Percentiles rank a stretch among this genome's conserved stretches.
phyloP scores from a whole-genome alignment of 2,113 vertebrate species.

The Etia nguti region DNA sequence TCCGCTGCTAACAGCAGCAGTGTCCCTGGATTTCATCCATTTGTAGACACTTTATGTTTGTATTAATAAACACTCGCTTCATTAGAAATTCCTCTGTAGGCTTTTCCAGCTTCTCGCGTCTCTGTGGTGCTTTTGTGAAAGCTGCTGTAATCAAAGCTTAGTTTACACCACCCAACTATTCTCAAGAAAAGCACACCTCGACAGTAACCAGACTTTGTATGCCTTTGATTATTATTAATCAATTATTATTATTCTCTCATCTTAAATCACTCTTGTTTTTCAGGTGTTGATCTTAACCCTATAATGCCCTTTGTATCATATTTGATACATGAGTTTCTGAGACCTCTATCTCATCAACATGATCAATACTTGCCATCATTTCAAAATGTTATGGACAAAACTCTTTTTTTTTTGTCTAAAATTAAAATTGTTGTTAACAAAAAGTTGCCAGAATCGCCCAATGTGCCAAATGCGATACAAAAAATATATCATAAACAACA shows the following conservation, averaged over 20 bases:
- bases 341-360: not conserved
- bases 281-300: not conserved
- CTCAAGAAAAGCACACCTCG: not conserved
- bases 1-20: not conserved
- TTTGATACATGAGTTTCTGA: not conserved
- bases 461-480: not conserved
- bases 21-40: fast-evolving
- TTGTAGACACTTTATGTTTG: not conserved
- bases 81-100: not conserved
- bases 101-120: fast-evolving
- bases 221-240: not conserved
- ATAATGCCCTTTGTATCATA: not conserved
- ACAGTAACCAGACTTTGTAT: not conserved
- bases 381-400: not conserved
- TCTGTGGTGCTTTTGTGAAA: not conserved
- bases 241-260: no score
- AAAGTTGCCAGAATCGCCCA: fast-evolving
- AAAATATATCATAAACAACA: fast-evolving
- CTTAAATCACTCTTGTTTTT: not conserved
- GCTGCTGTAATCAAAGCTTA: not conserved
- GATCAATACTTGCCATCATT: fast-evolving
- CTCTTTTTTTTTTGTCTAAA: not conserved
- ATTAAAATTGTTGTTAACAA: not conserved
- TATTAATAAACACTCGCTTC: not conserved
- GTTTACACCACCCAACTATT: fast-evolving